Conservation (phyloP, 2,113 vertebrate species). For the Microcebus jonahi region DNA sequence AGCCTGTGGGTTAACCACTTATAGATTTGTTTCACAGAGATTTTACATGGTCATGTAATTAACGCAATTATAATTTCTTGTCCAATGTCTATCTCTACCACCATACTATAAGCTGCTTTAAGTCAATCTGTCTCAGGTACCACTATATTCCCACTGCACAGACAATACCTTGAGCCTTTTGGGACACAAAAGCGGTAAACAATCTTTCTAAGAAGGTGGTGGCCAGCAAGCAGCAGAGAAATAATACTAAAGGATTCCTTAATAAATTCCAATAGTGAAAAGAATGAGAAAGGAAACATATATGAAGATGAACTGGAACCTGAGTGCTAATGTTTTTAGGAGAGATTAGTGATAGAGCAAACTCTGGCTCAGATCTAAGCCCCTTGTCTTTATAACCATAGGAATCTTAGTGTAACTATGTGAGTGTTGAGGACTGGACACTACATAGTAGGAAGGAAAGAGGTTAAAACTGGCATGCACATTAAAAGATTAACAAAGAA, state of each 20-base stretch:
- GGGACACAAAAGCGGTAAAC: background rate
- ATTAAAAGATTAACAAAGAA: background rate
- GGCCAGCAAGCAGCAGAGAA: background rate
- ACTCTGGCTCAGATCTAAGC: background rate
- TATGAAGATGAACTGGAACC: background rate
- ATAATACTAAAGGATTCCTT: background rate
- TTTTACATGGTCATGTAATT: conserved; percentile 38
- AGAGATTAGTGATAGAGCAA: background rate
- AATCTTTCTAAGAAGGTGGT: conserved; percentile 13
- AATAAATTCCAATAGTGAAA: background rate
- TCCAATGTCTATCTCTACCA: background rate
- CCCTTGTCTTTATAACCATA: background rate
- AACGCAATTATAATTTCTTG: background rate
- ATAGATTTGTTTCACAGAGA: background rate
- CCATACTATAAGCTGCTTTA: background rate
- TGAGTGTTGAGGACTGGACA: background rate
- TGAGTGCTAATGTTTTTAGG: background rate
- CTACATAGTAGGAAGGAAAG: background rate
- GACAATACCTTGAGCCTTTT: background rate
- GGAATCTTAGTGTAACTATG: background rate
- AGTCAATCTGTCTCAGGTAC: background rate
- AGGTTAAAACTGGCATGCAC: background rate
- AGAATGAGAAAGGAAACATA: background rate
- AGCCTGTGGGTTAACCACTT: background rate
- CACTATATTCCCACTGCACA: background rate